Evolutionary conservation across 2,113 vertebrate species (phyloP).

Genomic region (Stercorarius parasiticus): DNA sequence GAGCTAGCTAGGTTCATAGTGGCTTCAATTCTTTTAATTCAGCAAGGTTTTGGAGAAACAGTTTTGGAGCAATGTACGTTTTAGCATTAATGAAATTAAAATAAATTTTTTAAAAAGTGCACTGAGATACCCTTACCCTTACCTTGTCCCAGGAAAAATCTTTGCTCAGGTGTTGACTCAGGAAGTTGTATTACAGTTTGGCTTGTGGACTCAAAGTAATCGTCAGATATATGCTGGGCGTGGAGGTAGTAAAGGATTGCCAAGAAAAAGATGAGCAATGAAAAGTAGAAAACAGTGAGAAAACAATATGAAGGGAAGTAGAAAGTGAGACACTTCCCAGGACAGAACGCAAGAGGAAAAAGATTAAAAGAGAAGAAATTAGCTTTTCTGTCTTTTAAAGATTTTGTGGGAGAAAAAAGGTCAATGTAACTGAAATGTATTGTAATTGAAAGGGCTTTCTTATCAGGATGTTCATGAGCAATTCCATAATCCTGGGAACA

Average conservation of each 20-base stretch:
- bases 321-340: background rate
- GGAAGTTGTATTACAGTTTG: background rate
- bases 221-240: background rate
- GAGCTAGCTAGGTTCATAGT: background rate
- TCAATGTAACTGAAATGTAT: background rate
- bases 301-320: background rate
- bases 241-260: background rate
- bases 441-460: background rate
- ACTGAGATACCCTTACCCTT: background rate
- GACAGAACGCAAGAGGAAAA: background rate
- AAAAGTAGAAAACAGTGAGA: background rate
- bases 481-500: background rate
- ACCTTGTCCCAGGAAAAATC: background rate
- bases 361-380: background rate
- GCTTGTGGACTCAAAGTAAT: background rate
- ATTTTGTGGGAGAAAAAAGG: background rate
- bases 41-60: background rate
- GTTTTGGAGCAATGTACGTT: background rate
- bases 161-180: background rate
- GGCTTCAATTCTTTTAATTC: background rate
- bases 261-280: background rate
- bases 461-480: background rate
- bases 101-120: background rate
- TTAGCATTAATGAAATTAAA: background rate
- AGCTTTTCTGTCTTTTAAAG: background rate